A percentile compares a stretch with the other conserved stretches of the same genome.
Evolutionary conservation across 1,140 invertebrate genomes (phyloP).

Genomic region (Bactericera cockerelli): DNA sequence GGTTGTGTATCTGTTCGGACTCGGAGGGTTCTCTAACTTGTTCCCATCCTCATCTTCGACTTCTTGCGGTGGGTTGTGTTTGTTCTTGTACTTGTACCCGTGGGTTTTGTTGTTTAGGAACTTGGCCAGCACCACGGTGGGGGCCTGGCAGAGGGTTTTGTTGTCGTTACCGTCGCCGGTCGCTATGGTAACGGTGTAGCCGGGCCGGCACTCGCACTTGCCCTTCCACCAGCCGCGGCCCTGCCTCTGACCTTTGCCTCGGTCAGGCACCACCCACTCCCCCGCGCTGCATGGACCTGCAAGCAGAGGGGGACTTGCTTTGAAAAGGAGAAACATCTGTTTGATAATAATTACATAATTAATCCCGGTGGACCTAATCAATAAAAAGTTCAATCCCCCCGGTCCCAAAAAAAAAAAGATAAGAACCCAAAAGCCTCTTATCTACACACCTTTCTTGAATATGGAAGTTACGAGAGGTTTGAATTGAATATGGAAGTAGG

Average conservation of each 20-base stretch:
- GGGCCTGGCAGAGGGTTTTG: slow-evolving; percentile 31
- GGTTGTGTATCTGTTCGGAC: background rate
- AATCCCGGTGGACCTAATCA: no score
- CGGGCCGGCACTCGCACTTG: slow-evolving; percentile 52
- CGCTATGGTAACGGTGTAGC: slow-evolving; percentile 32
- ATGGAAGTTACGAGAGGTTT: no score
- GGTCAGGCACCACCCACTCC: slow-evolving; percentile 48
- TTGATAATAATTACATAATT: no score
- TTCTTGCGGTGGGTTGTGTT: background rate
- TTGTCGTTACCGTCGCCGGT: slow-evolving; percentile 19
- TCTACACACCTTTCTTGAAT: no score
- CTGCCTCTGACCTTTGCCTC: slow-evolving; percentile 25
- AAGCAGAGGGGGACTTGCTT: no score
- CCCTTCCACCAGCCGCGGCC: slow-evolving; percentile 23
- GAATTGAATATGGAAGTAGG: no score
- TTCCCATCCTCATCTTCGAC: background rate
- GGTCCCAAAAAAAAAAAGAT: no score
- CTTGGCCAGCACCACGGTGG: slow-evolving; percentile 31
- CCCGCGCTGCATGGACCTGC: slow-evolving; percentile 46
- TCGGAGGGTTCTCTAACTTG: background rate
- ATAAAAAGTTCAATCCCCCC: no score
- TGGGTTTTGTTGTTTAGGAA: slow-evolving; percentile 30
- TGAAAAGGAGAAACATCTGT: slow-evolving; percentile 42
- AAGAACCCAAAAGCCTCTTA: no score
- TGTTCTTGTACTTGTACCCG: background rate